Conservation (phyloP, 2,113 vertebrate species). For the Hippocampus guttulatus region DNA sequence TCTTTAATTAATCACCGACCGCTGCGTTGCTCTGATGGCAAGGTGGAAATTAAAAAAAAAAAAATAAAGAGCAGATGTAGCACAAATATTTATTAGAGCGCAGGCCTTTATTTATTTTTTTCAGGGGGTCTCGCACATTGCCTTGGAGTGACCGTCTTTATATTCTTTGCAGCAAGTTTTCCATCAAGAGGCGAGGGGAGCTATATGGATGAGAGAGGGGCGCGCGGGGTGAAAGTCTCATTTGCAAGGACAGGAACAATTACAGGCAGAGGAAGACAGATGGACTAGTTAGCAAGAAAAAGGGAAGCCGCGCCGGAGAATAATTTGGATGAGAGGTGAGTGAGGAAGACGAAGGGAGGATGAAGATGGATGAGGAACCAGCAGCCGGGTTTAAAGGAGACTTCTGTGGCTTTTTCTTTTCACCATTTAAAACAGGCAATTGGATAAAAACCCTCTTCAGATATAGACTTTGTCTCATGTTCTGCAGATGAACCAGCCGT, state of each 20-base stretch:
- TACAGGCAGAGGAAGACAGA: slow-evolving; percentile 49
- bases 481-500: no score
- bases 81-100: no score
- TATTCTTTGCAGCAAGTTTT: not conserved
- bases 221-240: slow-evolving; percentile 47
- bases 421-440: not conserved
- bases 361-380: slow-evolving; percentile 23
- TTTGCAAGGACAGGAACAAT: slow-evolving; percentile 53
- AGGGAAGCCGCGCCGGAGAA: slow-evolving; percentile 17
- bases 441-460: not conserved
- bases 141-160: no score
- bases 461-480: no score
- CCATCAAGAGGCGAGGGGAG: slow-evolving; percentile 23
- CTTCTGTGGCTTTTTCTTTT: not conserved
- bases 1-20: no score
- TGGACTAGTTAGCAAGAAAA: slow-evolving; percentile 47
- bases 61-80: no score
- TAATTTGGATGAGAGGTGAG: slow-evolving; percentile 38
- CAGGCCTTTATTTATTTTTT: not conserved
- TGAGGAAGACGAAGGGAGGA: slow-evolving; percentile 22
- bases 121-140: not conserved
- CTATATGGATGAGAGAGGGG: slow-evolving; percentile 44
- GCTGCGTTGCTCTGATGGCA: no score
- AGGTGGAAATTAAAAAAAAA: no score
- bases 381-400: not conserved